Percentiles rank a stretch among this genome's conserved stretches.
Conservation (phyloP, 2,888 invertebrate species). For the Lycocerus yunnanus region DNA sequence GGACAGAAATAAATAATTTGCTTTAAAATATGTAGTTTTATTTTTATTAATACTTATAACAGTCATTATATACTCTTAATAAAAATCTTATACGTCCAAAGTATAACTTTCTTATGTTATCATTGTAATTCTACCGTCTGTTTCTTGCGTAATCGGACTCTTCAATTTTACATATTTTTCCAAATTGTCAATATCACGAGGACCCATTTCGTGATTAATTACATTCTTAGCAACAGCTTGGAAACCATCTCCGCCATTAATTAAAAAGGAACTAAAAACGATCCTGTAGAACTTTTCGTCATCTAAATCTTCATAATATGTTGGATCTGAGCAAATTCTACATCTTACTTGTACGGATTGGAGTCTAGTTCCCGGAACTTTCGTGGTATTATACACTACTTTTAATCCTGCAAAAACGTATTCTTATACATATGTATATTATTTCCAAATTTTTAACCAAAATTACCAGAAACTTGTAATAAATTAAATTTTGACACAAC, state of each 20-base stretch:
- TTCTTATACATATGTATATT: too few relatives aligned
- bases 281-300: conserved; percentile 65
- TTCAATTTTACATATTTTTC: conserved; percentile 59
- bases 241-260: conserved; percentile 71
- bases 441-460: neutral
- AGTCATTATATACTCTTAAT: too few relatives aligned
- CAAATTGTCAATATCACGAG: conserved; percentile 61
- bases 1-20: too few relatives aligned
- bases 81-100: neutral
- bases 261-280: conserved; percentile 63
- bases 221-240: conserved; percentile 57
- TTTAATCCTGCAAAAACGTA: conserved; percentile 59
- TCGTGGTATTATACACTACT: conserved; percentile 64
- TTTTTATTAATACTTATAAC: neutral
- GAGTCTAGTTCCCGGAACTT: conserved; percentile 65
- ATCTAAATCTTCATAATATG: conserved; percentile 64
- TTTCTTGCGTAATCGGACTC: conserved; percentile 50
- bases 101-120: neutral
- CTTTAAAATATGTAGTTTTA: neutral
- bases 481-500: conserved; percentile 54
- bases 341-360: conserved; percentile 63
- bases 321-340: conserved; percentile 66
- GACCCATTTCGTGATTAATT: conserved; percentile 57
- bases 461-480: conserved; percentile 65
- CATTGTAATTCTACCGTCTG: conserved; percentile 6